A percentile compares a stretch with the other conserved stretches of the same genome.
phyloP scores from a whole-genome alignment of 2,797 vertebrate species.

The Acanthurus tractus region DNA sequence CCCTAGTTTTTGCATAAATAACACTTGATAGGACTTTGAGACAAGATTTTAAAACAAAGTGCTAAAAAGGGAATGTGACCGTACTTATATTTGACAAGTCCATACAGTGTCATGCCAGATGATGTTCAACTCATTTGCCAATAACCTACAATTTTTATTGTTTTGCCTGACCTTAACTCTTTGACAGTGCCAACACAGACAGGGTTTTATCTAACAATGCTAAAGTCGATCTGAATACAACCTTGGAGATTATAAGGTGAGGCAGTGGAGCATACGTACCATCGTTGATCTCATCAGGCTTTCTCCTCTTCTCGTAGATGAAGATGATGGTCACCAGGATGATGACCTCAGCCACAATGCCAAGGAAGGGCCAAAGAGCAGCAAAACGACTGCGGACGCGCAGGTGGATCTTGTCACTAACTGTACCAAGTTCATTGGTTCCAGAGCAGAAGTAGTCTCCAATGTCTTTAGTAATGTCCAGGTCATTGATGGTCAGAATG shows the following conservation, averaged over 20 bases:
- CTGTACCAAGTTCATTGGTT: slow-evolving; percentile 66
- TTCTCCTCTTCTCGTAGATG: slow-evolving; percentile 98
- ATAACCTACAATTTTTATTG: neutral
- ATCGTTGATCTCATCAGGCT: slow-evolving; percentile 93
- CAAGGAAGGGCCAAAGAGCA: slow-evolving; percentile 97
- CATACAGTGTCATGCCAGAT: too few species aligned
- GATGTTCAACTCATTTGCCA: neutral
- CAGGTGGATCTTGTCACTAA: slow-evolving; percentile 71
- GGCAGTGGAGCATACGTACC: slow-evolving; percentile 83
- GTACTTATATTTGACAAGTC: too few species aligned
- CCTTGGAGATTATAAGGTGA: neutral
- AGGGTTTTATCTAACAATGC: neutral
- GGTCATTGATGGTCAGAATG: slow-evolving; percentile 78
- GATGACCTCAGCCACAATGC: slow-evolving; percentile 96
- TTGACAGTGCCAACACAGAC: neutral
- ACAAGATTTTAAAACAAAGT: neutral
- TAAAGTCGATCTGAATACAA: neutral
- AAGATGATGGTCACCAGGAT: slow-evolving; percentile 96
- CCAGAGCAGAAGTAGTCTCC: slow-evolving; percentile 88
- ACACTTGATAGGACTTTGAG: neutral
- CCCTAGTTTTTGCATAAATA: neutral
- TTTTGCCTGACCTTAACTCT: neutral
- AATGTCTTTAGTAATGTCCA: slow-evolving; percentile 84
- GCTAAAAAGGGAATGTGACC: neutral
- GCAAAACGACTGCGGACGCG: slow-evolving; percentile 94